Base-by-base conservation (phyloP, 2,888 invertebrate species). In the Caenorhabditis auriculariae region DNA sequence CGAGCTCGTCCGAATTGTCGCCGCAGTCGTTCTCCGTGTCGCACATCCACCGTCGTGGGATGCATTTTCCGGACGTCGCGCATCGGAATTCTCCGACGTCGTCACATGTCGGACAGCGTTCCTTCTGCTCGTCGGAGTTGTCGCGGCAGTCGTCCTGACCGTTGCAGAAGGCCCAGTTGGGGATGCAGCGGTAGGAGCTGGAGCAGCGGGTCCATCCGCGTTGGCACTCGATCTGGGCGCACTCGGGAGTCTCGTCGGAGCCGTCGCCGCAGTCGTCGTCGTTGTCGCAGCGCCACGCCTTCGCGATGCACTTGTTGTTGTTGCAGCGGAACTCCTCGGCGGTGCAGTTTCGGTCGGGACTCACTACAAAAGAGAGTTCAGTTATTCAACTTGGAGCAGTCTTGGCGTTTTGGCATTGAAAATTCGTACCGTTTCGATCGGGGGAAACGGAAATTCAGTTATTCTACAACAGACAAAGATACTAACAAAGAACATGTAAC, bases 181-280 rank as follows among this genome's bases (percentile, higher is more conserved):
- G 95, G 76, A 96, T 93, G 83, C 66, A 69, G 19, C 79, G 62
- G 56, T 80, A 80, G 27, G 90, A 89, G 0, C 92, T 91, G 0
- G 93, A 92, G 83, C 96, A 98, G 17, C 69, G 45, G 9, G 64
- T 69, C 69, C 69, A 69, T 37, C 69, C 69, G 29, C 88, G 90
- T 0, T 91, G 92, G 81, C 96, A 96, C 82, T 93, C 93, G 75
- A 87, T 87, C 78, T 91, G 91, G 3, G 91, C 91, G 81, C 96
- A 98, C 80, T 93, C 93, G 0, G 89, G 86, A 0, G 93, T 91
- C 80, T 96, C 96, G 78, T 96, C 96, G 9, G 91, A 91, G 15
- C 92, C 92, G 81, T 95, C 94, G 0, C 92, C 91, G 81, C 96
- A 96, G 82, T 96, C 95, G 80, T 93, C 92, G 82, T 95, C 95